Evolutionary conservation across 2,888 invertebrate species (phyloP).

Genomic region (Eurytoma californica): DNA sequence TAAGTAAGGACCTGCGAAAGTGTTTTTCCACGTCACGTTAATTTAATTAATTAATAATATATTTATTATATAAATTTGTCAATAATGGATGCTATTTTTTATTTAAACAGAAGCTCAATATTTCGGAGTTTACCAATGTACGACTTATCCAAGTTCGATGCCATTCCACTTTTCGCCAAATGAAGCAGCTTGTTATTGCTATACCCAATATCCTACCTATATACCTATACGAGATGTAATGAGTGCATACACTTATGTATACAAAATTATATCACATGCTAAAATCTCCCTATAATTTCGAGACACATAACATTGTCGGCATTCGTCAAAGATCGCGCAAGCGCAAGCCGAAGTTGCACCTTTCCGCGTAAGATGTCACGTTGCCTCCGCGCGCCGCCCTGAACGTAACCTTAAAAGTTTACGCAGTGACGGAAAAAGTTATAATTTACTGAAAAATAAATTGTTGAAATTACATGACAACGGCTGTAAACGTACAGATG

Average conservation of each 20-base stretch:
- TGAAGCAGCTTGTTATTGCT: slow-evolving; percentile 24
- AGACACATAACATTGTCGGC: background rate
- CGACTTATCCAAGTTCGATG: slow-evolving; percentile 59
- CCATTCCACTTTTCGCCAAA: background rate
- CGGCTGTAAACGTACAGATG: too few relatives aligned
- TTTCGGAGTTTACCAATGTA: slow-evolving; percentile 59
- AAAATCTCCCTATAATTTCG: background rate
- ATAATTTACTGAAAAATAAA: too few relatives aligned
- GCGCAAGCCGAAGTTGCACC: slow-evolving; percentile 13
- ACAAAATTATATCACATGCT: background rate
- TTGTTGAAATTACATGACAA: too few relatives aligned
- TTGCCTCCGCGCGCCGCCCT: background rate
- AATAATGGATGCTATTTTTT: too few relatives aligned
- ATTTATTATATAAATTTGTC: too few relatives aligned
- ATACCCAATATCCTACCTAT: background rate
- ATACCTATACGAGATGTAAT: background rate
- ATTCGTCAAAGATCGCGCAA: slow-evolving; percentile 29
- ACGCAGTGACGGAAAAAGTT: too few relatives aligned
- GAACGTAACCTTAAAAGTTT: background rate
- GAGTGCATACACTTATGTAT: background rate
- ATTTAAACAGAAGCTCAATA: too few relatives aligned
- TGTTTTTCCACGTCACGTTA: too few relatives aligned
- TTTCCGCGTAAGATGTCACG: slow-evolving; percentile 27
- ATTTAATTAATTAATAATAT: too few relatives aligned
- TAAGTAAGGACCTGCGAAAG: slow-evolving; percentile 59